phyloP scores from a whole-genome alignment of 2,113 vertebrate species.

The Dissostichus mawsoni region DNA sequence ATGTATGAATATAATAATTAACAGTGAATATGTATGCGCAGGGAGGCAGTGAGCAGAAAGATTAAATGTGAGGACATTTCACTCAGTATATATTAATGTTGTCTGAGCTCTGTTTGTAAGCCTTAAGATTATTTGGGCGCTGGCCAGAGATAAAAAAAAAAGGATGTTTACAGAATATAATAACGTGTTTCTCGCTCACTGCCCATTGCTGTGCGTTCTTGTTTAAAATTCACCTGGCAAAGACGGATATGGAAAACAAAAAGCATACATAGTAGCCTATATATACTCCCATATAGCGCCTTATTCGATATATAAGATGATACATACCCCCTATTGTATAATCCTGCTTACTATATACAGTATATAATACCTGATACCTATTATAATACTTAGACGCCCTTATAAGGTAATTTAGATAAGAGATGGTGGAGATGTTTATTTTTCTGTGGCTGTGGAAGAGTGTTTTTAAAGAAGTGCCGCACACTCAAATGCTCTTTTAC shows the following conservation, averaged over 20 bases:
- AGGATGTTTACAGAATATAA: conserved; percentile 1
- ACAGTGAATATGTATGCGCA: conserved; percentile 75
- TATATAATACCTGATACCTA: conserved; percentile 82
- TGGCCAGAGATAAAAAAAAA: background rate
- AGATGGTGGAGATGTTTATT: conserved; percentile 72
- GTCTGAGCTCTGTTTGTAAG: conserved; percentile 31
- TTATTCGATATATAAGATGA: conserved; percentile 85
- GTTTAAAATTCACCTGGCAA: conserved; percentile 33
- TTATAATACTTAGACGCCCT: conserved; percentile 82
- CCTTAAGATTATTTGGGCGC: conserved; percentile 2
- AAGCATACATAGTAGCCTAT: conserved; percentile 80
- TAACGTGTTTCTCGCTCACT: conserved; percentile 43
- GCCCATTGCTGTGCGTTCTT: conserved; percentile 37
- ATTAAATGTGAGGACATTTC: background rate
- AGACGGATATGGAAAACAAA: conserved; percentile 44
- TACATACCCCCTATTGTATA: conserved; percentile 85
- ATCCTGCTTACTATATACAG: conserved; percentile 82
- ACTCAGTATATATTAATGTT: conserved; percentile 8
- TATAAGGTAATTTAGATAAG: conserved; percentile 82
- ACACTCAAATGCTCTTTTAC: conserved; percentile 38
- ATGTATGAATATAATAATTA: conserved; percentile 85
- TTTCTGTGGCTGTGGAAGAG: conserved; percentile 66
- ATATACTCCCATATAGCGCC: conserved; percentile 83
- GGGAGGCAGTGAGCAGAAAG: conserved; percentile 53
- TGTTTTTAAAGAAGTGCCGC: background rate